Percentiles rank a stretch among this genome's conserved stretches.
Conservation (phyloP, 2,113 vertebrate genomes). For the Heterochromis multidens region DNA sequence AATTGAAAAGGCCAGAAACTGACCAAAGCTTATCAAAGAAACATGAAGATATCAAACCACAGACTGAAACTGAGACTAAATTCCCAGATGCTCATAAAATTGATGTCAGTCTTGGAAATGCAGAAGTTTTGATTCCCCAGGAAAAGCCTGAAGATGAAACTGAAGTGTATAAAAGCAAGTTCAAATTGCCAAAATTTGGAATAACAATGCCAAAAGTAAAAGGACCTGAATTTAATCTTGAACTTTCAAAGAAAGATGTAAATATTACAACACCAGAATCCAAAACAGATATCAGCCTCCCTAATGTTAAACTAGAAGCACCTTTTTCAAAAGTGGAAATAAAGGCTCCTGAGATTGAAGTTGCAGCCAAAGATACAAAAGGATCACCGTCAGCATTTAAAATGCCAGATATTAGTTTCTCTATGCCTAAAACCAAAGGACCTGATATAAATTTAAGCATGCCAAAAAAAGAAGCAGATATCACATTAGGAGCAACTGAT, state of each 20-base stretch:
- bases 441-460: conserved; percentile 2
- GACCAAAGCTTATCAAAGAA: background rate
- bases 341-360: background rate
- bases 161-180: background rate
- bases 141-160: background rate
- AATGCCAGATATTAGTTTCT: conserved; percentile 4
- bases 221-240: background rate
- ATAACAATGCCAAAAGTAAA: conserved; percentile 8
- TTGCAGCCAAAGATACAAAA: background rate
- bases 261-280: background rate
- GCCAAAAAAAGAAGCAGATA: background rate
- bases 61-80: background rate
- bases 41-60: background rate
- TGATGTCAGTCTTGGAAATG: background rate
- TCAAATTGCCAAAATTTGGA: conserved; percentile 39
- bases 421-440: conserved; percentile 6
- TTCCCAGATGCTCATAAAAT: background rate
- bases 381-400: background rate
- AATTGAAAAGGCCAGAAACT: conserved; percentile 6
- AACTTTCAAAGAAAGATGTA: background rate
- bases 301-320: background rate
- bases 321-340: background rate
- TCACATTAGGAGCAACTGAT: background rate
- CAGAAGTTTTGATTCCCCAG: background rate
- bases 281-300: background rate